These are phyloP conservation scores for Meloidogyne exigua DNA, from an alignment of 1,140 invertebrate species.

Conservation along the genomic window DNA sequence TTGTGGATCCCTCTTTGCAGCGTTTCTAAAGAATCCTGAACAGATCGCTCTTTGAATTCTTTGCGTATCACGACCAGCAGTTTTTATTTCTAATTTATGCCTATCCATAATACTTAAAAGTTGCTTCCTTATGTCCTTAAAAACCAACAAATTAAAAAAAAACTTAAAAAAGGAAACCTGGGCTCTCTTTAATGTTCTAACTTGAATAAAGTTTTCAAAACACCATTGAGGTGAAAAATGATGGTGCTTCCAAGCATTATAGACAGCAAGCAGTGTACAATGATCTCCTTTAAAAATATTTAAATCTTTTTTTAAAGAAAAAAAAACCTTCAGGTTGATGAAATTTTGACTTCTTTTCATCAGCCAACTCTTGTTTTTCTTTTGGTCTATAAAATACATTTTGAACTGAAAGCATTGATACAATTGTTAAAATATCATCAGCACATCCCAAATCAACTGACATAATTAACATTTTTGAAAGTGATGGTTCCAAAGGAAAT, in stretches of 20 bases:
- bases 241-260: conserved; percentile 99
- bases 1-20: conserved; percentile 97
- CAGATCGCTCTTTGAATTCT: conserved; percentile 96
- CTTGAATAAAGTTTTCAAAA: conserved; percentile 99
- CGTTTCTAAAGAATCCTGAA: conserved; percentile 97
- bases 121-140: conserved; percentile 92
- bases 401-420: conserved; percentile 97
- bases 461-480: conserved; percentile 99
- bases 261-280: conserved; percentile 92
- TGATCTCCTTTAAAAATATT: conserved; percentile 75
- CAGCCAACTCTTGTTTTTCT: conserved; percentile 94
- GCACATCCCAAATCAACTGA: conserved; percentile 96
- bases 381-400: conserved; percentile 91
- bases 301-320: neutral
- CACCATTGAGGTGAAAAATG: conserved; percentile 99
- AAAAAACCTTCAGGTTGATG: conserved; percentile 83
- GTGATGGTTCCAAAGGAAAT: conserved; percentile 94
- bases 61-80: conserved; percentile 89
- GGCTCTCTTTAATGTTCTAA: conserved; percentile 88
- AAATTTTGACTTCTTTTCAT: conserved; percentile 98
- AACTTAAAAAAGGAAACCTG: conserved; percentile 64
- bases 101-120: conserved; percentile 72
- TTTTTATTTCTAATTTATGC: conserved; percentile 94
- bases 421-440: conserved; percentile 95
- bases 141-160: conserved; percentile 5